Base-by-base conservation (phyloP, 2,113 vertebrate genomes). In the Ciconia stormi region DNA sequence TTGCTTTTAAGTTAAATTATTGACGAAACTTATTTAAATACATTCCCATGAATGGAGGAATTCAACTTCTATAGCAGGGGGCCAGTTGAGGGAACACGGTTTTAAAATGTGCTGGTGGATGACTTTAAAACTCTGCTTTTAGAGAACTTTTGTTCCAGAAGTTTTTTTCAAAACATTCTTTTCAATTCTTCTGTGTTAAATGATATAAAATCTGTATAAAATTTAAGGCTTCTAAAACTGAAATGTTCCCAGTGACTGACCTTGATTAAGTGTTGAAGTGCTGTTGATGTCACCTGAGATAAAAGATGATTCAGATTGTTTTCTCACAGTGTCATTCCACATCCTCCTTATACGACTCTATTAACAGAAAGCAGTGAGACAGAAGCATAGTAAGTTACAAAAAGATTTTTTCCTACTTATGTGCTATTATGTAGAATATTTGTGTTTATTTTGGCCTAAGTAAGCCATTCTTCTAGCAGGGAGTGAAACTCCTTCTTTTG, bases 201-300 rank as follows among this genome's bases (percentile, higher is more conserved):
- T 93, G 17, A 59, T 86, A 97, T 80, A 96, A 97, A 91, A 65
- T 96, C 87, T 93, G 16, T 88, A 88, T 86, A 92, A 85, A 96
- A 95, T 97, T 95, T 96, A 91, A 89, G 53, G 87, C 56, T 94
- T 95, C 91, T 97, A 95, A 97, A 98, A 98, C 97, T 94, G 98
- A 98, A 96, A 97, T 96, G 96, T 97, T 97, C 96, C 97, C 96
- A 98, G 97, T 98, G 97, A 99, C 99, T 99, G 99, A 99, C 99
- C 99, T 99, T 99, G 99, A 98, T 99, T 99, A 99, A 99, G 99
- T 97, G 99, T 99, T 98, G 99, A 99, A 98, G 99, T 99, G 98
- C 99, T 99, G 99, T 99, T 99, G 99, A 99, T 99, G 99, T 99
- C 99, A 99, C 99, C 99, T 99, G 99, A 99, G 99, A 99, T 99